Conservation (phyloP, 2,888 invertebrate genomes). For the Falcaria lacertinaria region DNA sequence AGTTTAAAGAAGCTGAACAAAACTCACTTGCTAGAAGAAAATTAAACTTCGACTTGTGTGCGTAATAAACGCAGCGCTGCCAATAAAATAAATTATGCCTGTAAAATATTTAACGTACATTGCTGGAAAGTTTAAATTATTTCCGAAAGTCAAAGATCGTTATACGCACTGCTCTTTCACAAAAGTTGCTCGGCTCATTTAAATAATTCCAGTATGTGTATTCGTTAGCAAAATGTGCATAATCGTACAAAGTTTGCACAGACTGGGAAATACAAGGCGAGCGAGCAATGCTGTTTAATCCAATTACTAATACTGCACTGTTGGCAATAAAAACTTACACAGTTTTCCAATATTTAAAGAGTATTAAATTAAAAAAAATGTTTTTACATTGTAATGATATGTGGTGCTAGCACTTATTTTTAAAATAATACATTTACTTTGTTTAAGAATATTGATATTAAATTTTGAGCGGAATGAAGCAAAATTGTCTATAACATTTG, state of each 20-base stretch:
- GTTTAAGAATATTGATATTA: too few relatives aligned
- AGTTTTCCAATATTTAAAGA: neutral
- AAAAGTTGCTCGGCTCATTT: slow-evolving; percentile 6
- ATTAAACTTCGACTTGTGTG: too few relatives aligned
- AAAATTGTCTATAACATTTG: too few relatives aligned
- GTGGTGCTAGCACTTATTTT: too few relatives aligned
- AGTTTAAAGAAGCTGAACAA: neutral
- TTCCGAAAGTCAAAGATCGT: slow-evolving; percentile 2
- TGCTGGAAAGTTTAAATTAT: neutral
- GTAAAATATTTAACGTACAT: neutral
- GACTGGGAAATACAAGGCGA: slow-evolving; percentile 16
- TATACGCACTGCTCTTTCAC: slow-evolving; percentile 1
- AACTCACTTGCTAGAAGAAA: neutral
- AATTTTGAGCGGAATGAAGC: too few relatives aligned
- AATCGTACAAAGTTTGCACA: slow-evolving; percentile 26
- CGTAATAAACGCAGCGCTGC: neutral
- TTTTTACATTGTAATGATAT: too few relatives aligned
- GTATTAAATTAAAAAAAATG: too few relatives aligned
- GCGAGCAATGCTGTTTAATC: slow-evolving; percentile 18
- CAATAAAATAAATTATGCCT: neutral
- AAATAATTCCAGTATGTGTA: slow-evolving; percentile 14
- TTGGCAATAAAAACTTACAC: slow-evolving; percentile 7
- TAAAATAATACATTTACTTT: too few relatives aligned
- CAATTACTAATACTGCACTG: neutral
- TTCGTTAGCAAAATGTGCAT: slow-evolving; percentile 29